Base-by-base conservation (phyloP, 2,797 vertebrate genomes). In the Scarus forsteni region DNA sequence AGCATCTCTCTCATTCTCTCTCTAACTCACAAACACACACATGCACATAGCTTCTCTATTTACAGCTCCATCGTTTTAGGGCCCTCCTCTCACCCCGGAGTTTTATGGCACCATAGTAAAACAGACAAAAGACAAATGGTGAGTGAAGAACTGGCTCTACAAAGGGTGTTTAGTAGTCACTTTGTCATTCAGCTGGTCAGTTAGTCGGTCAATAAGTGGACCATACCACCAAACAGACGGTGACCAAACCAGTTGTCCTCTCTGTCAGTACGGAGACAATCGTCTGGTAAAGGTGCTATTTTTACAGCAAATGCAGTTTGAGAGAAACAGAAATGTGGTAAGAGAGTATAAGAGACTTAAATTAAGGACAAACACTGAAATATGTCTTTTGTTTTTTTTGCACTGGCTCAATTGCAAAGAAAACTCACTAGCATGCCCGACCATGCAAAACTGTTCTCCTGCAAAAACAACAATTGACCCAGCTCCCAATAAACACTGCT, bases 71-170 rank as follows among this genome's bases (percentile, higher is more conserved):
- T 75, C 46, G 55, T 84, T 87, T 88, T 88, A 89, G 66, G 71
- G 84, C 44, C 75, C 54, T 63, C 73, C 77, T 71, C 81, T 80
- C 85, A 72, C 83, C 65, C 66, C 27, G 12, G 16, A 71, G 72
- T 77, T 90, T 89, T 90, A 90, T 72, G 81, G 69, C 6, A 36
- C 60, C n/a, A 71, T 66, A 83, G 83, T 91, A 92, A 91, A 91
- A 75, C 51, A 79, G 77, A 77, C 76, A 77, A 84, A 84, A 85
- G 87, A 86, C 90, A 93, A 91, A 93, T 91, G 90, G 88, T 73
- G 62, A 60, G 79, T 62, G 64, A 79, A 79, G 83, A 87, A 87
- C 46, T 80, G 76, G 71, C 54, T 77, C 71, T 81, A 83, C 60
- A 46, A 40, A 13, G 66, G 52, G 65, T 6, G 4, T 87, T 88